Base-by-base conservation (phyloP, 1,140 invertebrate genomes). In the Sinella curviseta region DNA sequence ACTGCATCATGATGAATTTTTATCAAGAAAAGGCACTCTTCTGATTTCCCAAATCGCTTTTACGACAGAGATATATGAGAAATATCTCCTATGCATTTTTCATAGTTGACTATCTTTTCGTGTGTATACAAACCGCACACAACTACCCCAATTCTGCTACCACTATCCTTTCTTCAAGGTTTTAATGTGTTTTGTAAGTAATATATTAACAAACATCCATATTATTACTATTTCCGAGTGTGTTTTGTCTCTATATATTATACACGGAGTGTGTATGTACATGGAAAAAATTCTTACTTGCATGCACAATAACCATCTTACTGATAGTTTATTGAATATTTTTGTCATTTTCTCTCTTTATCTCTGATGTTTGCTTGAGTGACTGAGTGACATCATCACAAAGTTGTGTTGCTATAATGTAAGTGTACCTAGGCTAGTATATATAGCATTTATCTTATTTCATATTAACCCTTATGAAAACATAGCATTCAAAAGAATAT, bases 41-140 rank as follows among this genome's bases (percentile, higher is more conserved):
- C 65, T 70, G 65, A 70, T 70, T 70, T 70, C 65, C 65, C 65
- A 70, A 70, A 70, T 70, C 65, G 65, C 65, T 70, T 70, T 70
- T 70, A 70, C 65, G 65, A 70, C 65, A 70, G 65, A 70, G 65
- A 70, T 70, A 70, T 70, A 70, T 70, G 65, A 70, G 65, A 24
- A 24, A 70, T 70, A 70, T 70, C 65, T 70, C 65, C 31, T 70
- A 70, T 70, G 31, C 65, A 70, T 70, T 70, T 31, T 33, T 70
- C 65, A 70, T 31, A 31, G 65, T 70, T 70, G 26, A 31, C 65
- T 70, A 31, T 70, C 26, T 70, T n/a, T n/a, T n/a, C n/a, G n/a
- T n/a, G n/a, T n/a, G n/a, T n/a, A n/a, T n/a, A n/a, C n/a, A n/a
- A 48, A 3, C 57, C 57, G 24, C 57, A 17, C 24, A 60, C 57